Evolutionary conservation across 2,113 vertebrate species (phyloP).

Genomic region (Neoarius graeffei): DNA sequence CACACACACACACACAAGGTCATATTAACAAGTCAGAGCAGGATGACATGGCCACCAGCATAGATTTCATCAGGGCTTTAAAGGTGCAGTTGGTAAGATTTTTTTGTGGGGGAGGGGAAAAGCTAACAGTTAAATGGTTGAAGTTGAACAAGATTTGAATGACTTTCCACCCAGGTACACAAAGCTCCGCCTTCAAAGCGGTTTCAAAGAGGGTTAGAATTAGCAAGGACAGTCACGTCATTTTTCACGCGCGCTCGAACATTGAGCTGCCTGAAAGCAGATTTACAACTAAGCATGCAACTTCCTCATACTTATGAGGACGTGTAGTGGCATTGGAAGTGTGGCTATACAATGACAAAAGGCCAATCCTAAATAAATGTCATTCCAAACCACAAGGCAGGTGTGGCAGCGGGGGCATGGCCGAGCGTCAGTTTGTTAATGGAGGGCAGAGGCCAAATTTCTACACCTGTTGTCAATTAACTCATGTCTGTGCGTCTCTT

Average conservation of each 20-base stretch:
- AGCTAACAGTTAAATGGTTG: too few species aligned
- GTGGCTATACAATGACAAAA: not conserved
- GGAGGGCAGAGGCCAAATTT: too few species aligned
- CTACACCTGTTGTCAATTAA: too few species aligned
- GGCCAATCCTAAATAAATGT: too few species aligned
- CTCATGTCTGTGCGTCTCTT: too few species aligned
- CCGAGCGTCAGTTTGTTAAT: too few species aligned
- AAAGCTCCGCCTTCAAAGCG: not conserved
- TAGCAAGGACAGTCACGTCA: not conserved
- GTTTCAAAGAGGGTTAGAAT: not conserved
- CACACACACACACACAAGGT: constrained; percentile 16
- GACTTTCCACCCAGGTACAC: too few species aligned
- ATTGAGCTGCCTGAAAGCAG: not conserved
- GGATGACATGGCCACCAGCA: not conserved
- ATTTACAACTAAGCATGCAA: not conserved
- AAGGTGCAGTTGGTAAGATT: not conserved
- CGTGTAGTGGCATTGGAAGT: not conserved
- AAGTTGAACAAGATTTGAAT: not conserved
- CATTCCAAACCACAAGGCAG: too few species aligned
- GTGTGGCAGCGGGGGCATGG: too few species aligned
- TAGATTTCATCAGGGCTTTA: not conserved
- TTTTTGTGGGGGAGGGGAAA: too few species aligned
- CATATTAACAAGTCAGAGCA: constrained; percentile 2
- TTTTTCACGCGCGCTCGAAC: too few species aligned
- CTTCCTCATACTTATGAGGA: not conserved